These are phyloP conservation scores for Kryptopterus vitreolus DNA, from an alignment of 2,797 vertebrate species.

Conservation along the genomic window DNA sequence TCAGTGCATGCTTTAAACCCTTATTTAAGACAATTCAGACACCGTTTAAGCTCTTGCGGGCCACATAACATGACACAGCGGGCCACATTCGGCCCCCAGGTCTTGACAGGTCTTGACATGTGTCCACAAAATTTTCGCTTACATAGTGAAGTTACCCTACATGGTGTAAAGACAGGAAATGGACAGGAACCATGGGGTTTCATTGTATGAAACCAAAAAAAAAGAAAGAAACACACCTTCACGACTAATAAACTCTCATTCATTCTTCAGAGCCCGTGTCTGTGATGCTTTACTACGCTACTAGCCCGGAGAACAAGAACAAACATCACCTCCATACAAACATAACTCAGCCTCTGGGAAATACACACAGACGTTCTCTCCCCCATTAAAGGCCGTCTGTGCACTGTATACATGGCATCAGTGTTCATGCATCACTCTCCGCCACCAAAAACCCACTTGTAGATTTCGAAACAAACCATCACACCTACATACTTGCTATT, in stretches of 20 bases:
- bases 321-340: conserved; percentile 18
- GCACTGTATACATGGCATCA: not conserved
- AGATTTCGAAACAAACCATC: conserved; percentile 18
- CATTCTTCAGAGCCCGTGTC: conserved; percentile 11
- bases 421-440: conserved; percentile 7
- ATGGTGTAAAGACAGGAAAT: not conserved
- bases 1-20: too few species aligned
- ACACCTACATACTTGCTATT: conserved; percentile 12
- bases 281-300: conserved; percentile 46
- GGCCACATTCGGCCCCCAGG: too few species aligned
- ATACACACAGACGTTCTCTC: conserved; percentile 27
- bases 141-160: too few species aligned
- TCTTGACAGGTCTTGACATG: too few species aligned
- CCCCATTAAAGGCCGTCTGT: conserved; percentile 25
- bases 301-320: conserved; percentile 38
- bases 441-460: conserved; percentile 18
- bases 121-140: too few species aligned
- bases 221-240: not conserved
- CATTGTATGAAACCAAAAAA: not conserved
- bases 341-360: conserved; percentile 32
- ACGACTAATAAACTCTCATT: not conserved
- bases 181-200: not conserved
- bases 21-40: too few species aligned
- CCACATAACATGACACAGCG: too few species aligned
- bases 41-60: too few species aligned